Evolutionary conservation across 1,140 invertebrate genomes (phyloP), one percentile per base, ranked within the genome.

Genomic region (Hylaeus volcanicus): DNA sequence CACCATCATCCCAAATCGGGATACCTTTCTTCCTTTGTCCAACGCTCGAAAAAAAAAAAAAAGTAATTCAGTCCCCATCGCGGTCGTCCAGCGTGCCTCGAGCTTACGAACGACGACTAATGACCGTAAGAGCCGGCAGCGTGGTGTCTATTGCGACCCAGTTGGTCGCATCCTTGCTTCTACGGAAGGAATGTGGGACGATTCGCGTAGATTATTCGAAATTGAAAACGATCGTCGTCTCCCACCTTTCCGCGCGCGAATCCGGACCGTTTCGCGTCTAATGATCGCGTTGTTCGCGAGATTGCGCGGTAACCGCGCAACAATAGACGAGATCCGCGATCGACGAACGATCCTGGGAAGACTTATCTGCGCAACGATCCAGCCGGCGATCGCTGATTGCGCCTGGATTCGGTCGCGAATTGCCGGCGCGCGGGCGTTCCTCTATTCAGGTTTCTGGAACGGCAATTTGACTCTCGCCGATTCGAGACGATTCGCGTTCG

Each of bases 121-220:
- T 26, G 26, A 26, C 26, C 0, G 26, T 26, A 26, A 26, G 26
- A 26, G 26, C 26, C 26, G 26, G 26, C 26, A 26, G 26, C 26
- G 26, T 26, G 26, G 26, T 0, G 26, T 26, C 26, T 26, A 26
- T 26, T 26, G 26, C 0, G 26, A 26, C 26, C 26, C 26, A 26
- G 26, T 26, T 26, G 26, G 26, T 26, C 26, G 26, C 26, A 26
- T 26, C 26, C 26, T 66, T 75, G 51, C 74, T 56, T 51, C 63
- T 56, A 48, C 12, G 1, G n/a, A 75, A 53, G 63, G 74, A 75
- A 75, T 75, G 74, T 75, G 63, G 74, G 63, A 66, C 72, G 70
- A 58, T 39, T 58, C 15, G 56, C 51, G 51, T 39, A 11, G 39
- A 45, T 45, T 39, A 51, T 45, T 65, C 61, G 63, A 75, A 75